A percentile compares a stretch with the other conserved stretches of the same genome.
phyloP scores from a whole-genome alignment of 1,140 invertebrate species.

The Ptiloglossa arizonensis region DNA sequence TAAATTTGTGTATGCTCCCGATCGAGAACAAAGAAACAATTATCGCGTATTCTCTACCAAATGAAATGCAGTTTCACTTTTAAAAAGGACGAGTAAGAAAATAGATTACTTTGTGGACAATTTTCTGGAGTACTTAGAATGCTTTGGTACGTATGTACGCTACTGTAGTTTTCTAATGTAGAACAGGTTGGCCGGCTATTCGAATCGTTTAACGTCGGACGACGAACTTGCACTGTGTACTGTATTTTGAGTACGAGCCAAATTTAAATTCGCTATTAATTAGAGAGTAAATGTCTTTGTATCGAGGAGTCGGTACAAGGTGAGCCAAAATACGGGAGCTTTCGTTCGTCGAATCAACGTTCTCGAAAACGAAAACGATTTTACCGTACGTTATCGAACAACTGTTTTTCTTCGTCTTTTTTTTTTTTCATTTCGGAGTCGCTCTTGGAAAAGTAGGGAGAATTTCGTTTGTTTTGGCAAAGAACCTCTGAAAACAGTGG shows the following conservation, averaged over 20 bases:
- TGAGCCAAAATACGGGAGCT: background rate
- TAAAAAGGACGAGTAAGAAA: no score
- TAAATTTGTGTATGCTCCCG: background rate
- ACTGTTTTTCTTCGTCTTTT: no score
- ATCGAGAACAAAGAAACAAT: background rate
- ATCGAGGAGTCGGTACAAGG: background rate
- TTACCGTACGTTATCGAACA: no score
- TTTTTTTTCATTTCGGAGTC: no score
- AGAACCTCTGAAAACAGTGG: no score
- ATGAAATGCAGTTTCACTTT: background rate
- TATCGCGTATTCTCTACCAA: background rate
- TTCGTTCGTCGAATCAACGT: no score
- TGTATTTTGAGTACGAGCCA: conserved; percentile 42
- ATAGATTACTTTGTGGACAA: no score
- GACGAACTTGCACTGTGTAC: conserved; percentile 40
- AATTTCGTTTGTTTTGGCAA: background rate
- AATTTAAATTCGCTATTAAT: conserved; percentile 57
- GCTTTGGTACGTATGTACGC: background rate
- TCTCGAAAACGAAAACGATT: no score
- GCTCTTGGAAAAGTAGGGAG: no score
- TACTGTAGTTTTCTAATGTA: background rate
- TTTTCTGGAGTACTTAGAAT: background rate
- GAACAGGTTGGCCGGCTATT: conserved; percentile 40
- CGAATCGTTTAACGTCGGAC: conserved; percentile 42
- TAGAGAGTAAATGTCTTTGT: conserved; percentile 3